Base-by-base conservation (phyloP, 2,113 vertebrate genomes). In the Trachemys scripta region DNA sequence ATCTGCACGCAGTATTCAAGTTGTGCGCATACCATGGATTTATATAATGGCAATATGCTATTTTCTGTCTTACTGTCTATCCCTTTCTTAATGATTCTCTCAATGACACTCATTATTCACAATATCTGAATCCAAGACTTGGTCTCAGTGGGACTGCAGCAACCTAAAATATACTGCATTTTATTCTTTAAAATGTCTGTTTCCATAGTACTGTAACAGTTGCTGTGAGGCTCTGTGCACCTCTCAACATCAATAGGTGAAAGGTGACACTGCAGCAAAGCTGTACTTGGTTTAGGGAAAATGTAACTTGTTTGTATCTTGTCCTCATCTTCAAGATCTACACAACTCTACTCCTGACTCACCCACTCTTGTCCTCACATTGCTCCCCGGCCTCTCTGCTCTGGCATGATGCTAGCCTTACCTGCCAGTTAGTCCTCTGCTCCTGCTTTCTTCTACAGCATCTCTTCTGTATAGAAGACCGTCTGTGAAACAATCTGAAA, bases 111-210 rank as follows among this genome's bases (percentile, higher is more conserved):
- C 89, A 87, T 85, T 62, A 31, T 35, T 72, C 35, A 20, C 7
- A 72, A 72, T 38, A 72, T 38, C n/a, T 38, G 65, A 72, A 72
- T 72, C 35, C 65, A 72, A 38, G 65, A 38, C 35, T 72, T 72
- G 35, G 35, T 69, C 35, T 20, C 35, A n/a, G 17, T n/a, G 65
- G n/a, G n/a, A 78, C 0, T 1, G 38, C 3, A 78, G 49, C 1
- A 1, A 2, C n/a, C 89, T 35, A 65, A 93, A 91, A 92, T 0
- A 22, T 57, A 45, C 45, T 5, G 22, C 59, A 5, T 75, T 42
- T 85, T 88, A 47, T n/a, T 84, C 35, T 88, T 88, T 57, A 49
- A n/a, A 38, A 93, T 59, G 11, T 25, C 31, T 90, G 53, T 69
- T 54, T 35, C 75, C 56, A 10, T 11, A 83, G 29, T 49, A 1